phyloP scores from a whole-genome alignment of 2,888 invertebrate genomes.

The Villa cingulata region DNA sequence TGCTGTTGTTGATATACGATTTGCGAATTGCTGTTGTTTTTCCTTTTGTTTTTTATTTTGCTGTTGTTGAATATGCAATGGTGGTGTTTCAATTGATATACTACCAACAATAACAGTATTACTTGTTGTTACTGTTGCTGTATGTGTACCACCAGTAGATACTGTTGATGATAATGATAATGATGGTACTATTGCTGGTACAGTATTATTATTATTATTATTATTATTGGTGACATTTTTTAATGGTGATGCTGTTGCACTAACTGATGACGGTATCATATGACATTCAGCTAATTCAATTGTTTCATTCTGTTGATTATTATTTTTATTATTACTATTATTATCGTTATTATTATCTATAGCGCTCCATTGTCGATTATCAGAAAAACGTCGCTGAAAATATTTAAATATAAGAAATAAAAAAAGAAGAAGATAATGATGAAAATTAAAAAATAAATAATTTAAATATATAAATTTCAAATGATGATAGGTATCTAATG shows the following conservation, averaged over 20 bases:
- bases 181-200: background rate
- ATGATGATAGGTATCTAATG: no score
- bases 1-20: constrained; percentile 11
- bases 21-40: constrained; percentile 8
- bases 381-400: constrained; percentile 28
- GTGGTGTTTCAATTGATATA: constrained; percentile 33
- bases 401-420: background rate
- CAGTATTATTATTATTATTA: background rate
- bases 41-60: constrained; percentile 13
- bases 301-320: constrained; percentile 14
- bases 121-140: constrained; percentile 27
- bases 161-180: background rate
- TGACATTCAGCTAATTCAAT: constrained; percentile 18
- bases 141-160: constrained; percentile 20
- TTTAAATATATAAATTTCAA: no score
- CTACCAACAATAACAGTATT: constrained; percentile 32
- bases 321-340: constrained; percentile 7
- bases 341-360: constrained; percentile 18
- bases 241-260: background rate
- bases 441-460: no score
- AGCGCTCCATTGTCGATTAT: constrained; percentile 31
- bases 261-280: constrained; percentile 4
- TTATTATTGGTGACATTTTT: background rate
- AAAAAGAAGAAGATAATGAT: background rate
- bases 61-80: constrained; percentile 24